These are phyloP conservation scores for Steatocranus sp. DNA, from an alignment of 2,797 vertebrate genomes.

Conservation along the genomic window DNA sequence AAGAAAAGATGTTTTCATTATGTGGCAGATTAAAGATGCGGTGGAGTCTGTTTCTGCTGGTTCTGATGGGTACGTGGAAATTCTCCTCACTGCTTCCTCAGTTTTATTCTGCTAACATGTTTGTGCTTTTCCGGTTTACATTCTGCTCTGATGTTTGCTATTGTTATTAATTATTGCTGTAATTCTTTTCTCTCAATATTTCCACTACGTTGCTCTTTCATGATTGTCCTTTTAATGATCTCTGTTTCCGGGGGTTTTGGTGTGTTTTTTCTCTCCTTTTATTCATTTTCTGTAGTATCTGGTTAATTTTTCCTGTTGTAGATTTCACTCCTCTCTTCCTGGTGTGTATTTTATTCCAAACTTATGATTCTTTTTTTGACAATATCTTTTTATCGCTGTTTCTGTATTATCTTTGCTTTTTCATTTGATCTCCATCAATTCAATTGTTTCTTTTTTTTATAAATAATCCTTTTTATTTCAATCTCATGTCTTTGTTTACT, in stretches of 20 bases:
- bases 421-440: background rate
- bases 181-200: background rate
- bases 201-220: background rate
- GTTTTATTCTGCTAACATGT: background rate
- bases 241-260: background rate
- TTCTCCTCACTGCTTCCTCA: background rate
- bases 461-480: background rate
- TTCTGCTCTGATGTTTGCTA: background rate
- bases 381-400: background rate
- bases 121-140: background rate
- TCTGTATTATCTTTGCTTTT: background rate
- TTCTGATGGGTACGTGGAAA: background rate
- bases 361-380: background rate
- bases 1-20: background rate
- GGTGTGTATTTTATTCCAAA: background rate
- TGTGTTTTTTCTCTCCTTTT: fast-evolving
- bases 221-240: background rate
- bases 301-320: background rate
- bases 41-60: background rate
- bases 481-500: fast-evolving
- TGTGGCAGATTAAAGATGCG: background rate
- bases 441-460: background rate
- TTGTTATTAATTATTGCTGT: background rate
- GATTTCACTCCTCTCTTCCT: background rate
- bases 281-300: background rate